Conservation (phyloP, 1,140 invertebrate genomes). For the Goniozus legneri region DNA sequence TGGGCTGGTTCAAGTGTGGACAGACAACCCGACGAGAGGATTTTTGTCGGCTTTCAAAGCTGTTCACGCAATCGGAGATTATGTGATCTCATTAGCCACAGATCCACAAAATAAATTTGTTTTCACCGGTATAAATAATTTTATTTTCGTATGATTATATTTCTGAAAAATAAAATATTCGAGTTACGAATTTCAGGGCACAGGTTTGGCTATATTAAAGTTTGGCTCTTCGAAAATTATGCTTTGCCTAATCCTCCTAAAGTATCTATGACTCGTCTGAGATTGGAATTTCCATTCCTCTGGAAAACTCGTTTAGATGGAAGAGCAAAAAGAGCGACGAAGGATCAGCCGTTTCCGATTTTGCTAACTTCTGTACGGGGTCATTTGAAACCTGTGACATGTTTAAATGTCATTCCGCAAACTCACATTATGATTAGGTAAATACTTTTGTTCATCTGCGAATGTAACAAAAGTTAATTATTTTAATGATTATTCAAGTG, state of each 20-base stretch:
- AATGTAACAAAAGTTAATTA: not conserved
- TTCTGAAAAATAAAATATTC: not conserved
- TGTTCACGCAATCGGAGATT: slow-evolving; percentile 64
- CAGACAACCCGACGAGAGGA: slow-evolving; percentile 65
- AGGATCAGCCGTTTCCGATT: slow-evolving; percentile 60
- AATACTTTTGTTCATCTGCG: slow-evolving; percentile 1
- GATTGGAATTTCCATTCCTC: slow-evolving; percentile 68
- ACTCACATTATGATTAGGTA: slow-evolving; percentile 62
- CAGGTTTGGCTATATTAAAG: slow-evolving; percentile 67
- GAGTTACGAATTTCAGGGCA: slow-evolving; percentile 57
- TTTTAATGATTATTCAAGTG: slow-evolving; percentile 46
- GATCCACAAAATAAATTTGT: slow-evolving; percentile 64
- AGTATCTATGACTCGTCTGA: slow-evolving; percentile 58
- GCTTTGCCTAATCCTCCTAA: slow-evolving; percentile 25
- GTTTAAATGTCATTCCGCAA: slow-evolving; percentile 33
- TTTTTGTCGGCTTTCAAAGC: slow-evolving; percentile 62
- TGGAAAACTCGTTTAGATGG: slow-evolving; percentile 60
- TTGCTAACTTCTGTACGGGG: slow-evolving; percentile 53
- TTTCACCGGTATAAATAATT: slow-evolving; percentile 55
- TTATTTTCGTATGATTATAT: not conserved
- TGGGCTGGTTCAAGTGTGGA: slow-evolving; percentile 68
- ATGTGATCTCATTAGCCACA: slow-evolving; percentile 61
- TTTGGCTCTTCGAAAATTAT: slow-evolving; percentile 68
- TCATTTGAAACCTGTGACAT: slow-evolving; percentile 31
- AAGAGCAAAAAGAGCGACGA: slow-evolving; percentile 61